phyloP scores from a whole-genome alignment of 2,113 vertebrate species.

The Atlantisia rogersi region DNA sequence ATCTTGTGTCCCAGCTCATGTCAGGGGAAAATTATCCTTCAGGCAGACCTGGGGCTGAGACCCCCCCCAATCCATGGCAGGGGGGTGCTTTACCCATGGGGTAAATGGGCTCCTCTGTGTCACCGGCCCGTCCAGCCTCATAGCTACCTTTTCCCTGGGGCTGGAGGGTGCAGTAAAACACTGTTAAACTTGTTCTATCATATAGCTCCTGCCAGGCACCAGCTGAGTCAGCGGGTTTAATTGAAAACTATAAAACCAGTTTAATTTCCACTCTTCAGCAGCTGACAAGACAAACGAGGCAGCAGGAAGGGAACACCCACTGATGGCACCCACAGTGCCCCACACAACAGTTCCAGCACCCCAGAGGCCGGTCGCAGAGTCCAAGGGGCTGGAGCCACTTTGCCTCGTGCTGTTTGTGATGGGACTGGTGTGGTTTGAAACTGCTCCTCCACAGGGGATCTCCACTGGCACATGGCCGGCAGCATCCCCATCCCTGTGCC shows the following conservation, averaged over 20 bases:
- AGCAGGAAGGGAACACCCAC: background rate
- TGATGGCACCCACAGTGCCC: rapidly evolving
- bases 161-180: background rate
- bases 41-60: background rate
- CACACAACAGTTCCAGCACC: background rate
- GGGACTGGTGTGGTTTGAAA: background rate
- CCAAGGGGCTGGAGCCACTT: background rate
- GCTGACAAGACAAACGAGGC: background rate
- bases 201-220: background rate
- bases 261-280: background rate
- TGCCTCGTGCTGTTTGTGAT: rapidly evolving
- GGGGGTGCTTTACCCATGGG: background rate
- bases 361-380: background rate
- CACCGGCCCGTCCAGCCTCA: background rate
- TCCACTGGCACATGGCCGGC: background rate
- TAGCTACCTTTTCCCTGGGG: background rate
- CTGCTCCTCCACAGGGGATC: background rate
- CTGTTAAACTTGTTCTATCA: background rate
- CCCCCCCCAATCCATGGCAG: no score
- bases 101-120: background rate
- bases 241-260: background rate
- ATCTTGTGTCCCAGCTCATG: rapidly evolving
- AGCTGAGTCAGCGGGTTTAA: background rate
- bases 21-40: background rate
- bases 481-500: no score